Evolutionary conservation across 1,140 invertebrate genomes (phyloP).

Genomic region (Drosophila kohkoa): DNA sequence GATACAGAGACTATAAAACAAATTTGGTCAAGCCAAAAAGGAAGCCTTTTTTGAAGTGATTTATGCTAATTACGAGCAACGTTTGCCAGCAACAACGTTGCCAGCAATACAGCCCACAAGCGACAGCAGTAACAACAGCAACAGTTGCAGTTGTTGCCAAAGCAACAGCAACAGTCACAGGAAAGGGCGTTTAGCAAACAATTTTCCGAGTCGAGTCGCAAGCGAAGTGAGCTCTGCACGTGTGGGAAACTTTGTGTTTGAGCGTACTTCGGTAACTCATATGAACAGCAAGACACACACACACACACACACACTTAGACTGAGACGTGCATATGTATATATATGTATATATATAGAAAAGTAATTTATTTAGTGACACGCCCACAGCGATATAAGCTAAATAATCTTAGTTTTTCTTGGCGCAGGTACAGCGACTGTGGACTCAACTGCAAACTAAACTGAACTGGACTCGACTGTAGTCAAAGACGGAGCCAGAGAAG

Average conservation of each 20-base stretch:
- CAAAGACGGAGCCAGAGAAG: not conserved
- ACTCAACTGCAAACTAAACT: conserved; percentile 16
- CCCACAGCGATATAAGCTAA: conserved; percentile 72
- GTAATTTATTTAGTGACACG: conserved; percentile 83
- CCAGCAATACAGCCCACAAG: conserved; percentile 38
- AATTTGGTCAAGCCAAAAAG: conserved; percentile 81
- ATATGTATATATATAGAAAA: conserved; percentile 72
- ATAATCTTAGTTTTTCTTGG: conserved; percentile 68
- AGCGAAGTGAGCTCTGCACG: conserved; percentile 36
- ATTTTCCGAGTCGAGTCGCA: conserved; percentile 63
- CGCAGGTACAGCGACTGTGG: conserved; percentile 31
- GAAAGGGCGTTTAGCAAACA: conserved; percentile 81
- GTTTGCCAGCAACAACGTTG: conserved; percentile 36
- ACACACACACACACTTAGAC: not conserved
- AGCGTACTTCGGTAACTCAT: conserved; percentile 30
- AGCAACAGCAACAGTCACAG: conserved; percentile 36
- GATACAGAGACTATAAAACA: conserved; percentile 71
- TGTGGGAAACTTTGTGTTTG: conserved; percentile 52
- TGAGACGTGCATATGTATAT: conserved; percentile 12
- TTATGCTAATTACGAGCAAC: conserved; percentile 82
- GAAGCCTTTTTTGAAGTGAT: conserved; percentile 82
- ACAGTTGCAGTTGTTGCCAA: conserved; percentile 24
- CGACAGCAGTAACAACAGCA: conserved; percentile 46
- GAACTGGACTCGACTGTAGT: conserved; percentile 24
- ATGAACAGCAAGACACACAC: conserved; percentile 10